Evolutionary conservation across 2,888 invertebrate species (phyloP).

Genomic region (Himalopsyche tibetana): DNA sequence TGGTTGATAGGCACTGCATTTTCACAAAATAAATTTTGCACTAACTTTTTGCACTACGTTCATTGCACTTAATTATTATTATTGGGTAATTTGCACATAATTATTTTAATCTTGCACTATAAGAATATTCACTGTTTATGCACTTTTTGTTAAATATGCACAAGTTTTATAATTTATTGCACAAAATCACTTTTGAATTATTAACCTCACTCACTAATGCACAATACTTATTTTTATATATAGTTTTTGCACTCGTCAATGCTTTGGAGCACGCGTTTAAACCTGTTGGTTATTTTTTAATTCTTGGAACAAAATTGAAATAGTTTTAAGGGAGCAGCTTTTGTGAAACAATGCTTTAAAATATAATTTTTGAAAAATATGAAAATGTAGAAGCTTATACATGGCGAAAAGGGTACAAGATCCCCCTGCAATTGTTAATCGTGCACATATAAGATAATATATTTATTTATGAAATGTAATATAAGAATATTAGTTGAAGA

Average conservation of each 20-base stretch:
- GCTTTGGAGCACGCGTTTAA: background rate
- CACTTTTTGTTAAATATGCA: background rate
- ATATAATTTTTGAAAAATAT: slow-evolving; percentile 46
- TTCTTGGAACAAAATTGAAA: background rate
- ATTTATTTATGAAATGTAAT: slow-evolving; percentile 55
- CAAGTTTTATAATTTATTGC: background rate
- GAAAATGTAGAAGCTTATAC: slow-evolving; percentile 66
- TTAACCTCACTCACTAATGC: slow-evolving; percentile 3
- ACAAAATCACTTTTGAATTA: background rate
- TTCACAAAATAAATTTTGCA: slow-evolving; percentile 54
- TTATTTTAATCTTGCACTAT: slow-evolving; percentile 20
- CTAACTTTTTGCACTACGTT: slow-evolving; percentile 45
- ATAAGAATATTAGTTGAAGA: slow-evolving; percentile 49
- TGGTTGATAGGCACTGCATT: slow-evolving; percentile 65
- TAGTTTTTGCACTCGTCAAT: slow-evolving; percentile 1
- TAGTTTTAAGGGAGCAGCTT: slow-evolving; percentile 48
- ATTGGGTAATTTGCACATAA: background rate
- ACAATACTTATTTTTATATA: background rate
- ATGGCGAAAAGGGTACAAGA: slow-evolving; percentile 74
- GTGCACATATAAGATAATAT: slow-evolving; percentile 69
- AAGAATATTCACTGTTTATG: slow-evolving; percentile 1
- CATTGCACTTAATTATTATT: background rate
- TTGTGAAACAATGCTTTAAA: slow-evolving; percentile 53
- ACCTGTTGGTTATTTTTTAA: background rate
- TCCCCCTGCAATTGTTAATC: slow-evolving; percentile 75